These are phyloP conservation scores for Dinomys branickii DNA, from an alignment of 2,113 vertebrate genomes.

Conservation along the genomic window DNA sequence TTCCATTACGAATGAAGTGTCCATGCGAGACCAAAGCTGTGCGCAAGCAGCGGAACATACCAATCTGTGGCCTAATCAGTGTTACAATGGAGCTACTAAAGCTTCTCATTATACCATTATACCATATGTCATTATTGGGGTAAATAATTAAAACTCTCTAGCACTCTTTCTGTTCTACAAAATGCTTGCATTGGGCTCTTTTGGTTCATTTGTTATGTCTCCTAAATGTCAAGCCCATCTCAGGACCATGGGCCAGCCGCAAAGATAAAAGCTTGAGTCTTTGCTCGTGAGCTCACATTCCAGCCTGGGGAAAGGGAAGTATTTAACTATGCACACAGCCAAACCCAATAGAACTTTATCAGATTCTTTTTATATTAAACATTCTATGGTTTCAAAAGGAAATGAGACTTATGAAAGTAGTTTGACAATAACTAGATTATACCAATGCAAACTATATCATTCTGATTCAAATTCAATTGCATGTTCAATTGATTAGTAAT, in stretches of 20 bases:
- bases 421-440: not conserved
- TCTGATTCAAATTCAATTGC: not conserved
- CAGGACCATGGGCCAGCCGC: not conserved
- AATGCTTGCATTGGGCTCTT: not conserved
- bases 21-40: not conserved
- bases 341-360: constrained; percentile 4
- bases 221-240: not conserved
- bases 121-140: not conserved
- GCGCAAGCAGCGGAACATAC: not conserved
- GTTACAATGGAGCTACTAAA: not conserved
- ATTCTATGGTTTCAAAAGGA: constrained; percentile 9
- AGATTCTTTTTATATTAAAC: not conserved
- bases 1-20: not conserved
- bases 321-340: not conserved
- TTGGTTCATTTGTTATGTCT: not conserved
- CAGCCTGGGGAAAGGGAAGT: not conserved
- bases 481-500: not conserved
- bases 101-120: not conserved
- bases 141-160: not conserved
- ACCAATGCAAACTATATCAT: not conserved
- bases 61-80: not conserved
- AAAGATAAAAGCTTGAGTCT: not conserved
- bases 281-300: not conserved
- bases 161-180: not conserved
- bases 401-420: not conserved